Conservation (phyloP, 2,888 invertebrate species). For the Cinara cedri region DNA sequence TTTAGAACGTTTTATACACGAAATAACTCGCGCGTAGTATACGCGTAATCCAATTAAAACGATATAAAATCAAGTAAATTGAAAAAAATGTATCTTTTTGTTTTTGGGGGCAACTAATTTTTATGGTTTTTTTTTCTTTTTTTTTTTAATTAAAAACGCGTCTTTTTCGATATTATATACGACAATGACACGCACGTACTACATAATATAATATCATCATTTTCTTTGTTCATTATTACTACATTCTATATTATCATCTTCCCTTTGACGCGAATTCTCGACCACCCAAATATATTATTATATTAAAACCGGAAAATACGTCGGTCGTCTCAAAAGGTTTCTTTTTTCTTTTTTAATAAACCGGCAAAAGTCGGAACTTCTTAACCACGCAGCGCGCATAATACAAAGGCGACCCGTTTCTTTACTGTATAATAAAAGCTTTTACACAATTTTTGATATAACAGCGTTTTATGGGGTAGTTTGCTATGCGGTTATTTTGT, state of each 20-base stretch:
- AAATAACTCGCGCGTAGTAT: neutral
- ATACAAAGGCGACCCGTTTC: too few relatives aligned
- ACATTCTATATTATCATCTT: neutral
- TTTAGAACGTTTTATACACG: neutral
- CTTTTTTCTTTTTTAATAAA: too few relatives aligned
- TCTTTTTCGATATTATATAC: neutral
- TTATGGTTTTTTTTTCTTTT: too few relatives aligned
- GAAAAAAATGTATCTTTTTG: neutral
- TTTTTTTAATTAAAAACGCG: neutral
- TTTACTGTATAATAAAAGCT: too few relatives aligned
- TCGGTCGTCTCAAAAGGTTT: too few relatives aligned
- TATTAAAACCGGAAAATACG: too few relatives aligned
- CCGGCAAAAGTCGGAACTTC: too few relatives aligned
- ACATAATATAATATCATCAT: neutral
- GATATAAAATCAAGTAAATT: neutral
- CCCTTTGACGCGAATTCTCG: neutral
- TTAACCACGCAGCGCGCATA: too few relatives aligned
- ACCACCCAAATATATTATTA: neutral
- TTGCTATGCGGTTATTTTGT: too few relatives aligned
- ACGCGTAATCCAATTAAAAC: neutral
- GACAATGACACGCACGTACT: neutral
- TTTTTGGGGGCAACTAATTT: neutral
- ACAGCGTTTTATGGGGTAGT: too few relatives aligned
- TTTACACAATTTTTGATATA: too few relatives aligned
- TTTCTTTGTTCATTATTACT: neutral